Base-by-base conservation (phyloP, 1,140 invertebrate genomes). In the Episyrphus balteatus region DNA sequence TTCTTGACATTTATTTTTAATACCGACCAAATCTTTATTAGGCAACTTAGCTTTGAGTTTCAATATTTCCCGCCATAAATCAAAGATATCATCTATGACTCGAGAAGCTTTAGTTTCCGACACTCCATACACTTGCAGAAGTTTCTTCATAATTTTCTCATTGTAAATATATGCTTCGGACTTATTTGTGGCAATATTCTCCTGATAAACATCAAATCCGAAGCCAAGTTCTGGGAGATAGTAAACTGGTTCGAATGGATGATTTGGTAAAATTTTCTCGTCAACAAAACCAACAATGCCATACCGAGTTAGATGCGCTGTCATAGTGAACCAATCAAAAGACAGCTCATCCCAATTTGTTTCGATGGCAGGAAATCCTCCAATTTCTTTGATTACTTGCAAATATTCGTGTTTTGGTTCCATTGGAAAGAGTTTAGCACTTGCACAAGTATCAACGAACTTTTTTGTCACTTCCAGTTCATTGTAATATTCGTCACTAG, bases 271-370 rank as follows among this genome's bases (percentile, higher is more conserved):
- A 26, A 26, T 26, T 26, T 8, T 26, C 21, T 26, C 21, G 3
- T 26, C 21, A 5, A 26, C 21, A 26, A 26, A 8, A 5, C 21
- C 21, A 26, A 26, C 21, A 8, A 26, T 26, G 3, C 21, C 21
- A 26, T 26, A 26, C 8, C 8, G 34, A 0, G 53, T 62, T 9
- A 65, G 44, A 11, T 61, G 52, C 9, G 58, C 46, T 47, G 58
- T 65, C 62, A 65, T 65, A 49, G 65, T 65, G 31, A 65, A 65
- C 62, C 62, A 65, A 39, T 54, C 59, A n/a, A 65, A 65, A 13
- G 49, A 59, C 11, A 48, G 37, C 12, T 55, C 30, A n/a, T 55
- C 37, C 62, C 62, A 65, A 2, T 52, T 42, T 3, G 47, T 13
- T 15, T 65, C 54, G 2, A 65, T 51, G 7, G 62, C 62, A 11